Evolutionary conservation across 2,888 invertebrate species (phyloP), one percentile per base, ranked within the genome.

Genomic region (Octodonta nipae): DNA sequence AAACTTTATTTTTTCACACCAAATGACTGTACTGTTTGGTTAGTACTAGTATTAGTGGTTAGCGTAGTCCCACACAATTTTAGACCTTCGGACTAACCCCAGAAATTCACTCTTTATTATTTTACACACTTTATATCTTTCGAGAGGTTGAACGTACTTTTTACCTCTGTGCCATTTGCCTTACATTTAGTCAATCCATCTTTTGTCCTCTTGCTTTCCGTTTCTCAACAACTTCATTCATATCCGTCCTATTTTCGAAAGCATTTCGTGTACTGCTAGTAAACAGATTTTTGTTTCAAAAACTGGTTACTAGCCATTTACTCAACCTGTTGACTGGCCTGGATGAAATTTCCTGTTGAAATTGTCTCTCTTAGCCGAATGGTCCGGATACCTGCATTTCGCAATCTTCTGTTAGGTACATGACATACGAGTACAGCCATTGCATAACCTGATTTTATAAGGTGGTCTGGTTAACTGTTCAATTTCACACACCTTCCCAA

Each of bases 281-380:
- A n/a, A n/a, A n/a, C n/a, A n/a, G n/a, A n/a, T n/a, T n/a, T n/a
- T n/a, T n/a, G n/a, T n/a, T 20, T 7, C 20, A 20, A 20, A n/a
- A n/a, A n/a, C 20, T 20, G 20, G 20, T 20, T 20, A 20, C 20
- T 20, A 20, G 20, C 20, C 20, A 20, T 20, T n/a, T 20, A 20
- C 20, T 20, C 20, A 20, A 20, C 20, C 20, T n/a, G 6, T n/a
- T 20, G 6, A 20, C 20, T 20, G 20, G 7, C 20, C 6, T 6
- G 20, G n/a, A 6, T n/a, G n/a, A n/a, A n/a, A 7, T 20, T 20
- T 20, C n/a, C 20, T 20, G 20, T 20, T n/a, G 20, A 20, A n/a
- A n/a, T 20, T 20, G n/a, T 20, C 20, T 20, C 20, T n/a, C 20
- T 20, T 20, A 20, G 20, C 7, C 20, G 20, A 20, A 20, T 20